Evolutionary conservation across 1,140 invertebrate genomes (phyloP).

Genomic region (Micrasema longulum): DNA sequence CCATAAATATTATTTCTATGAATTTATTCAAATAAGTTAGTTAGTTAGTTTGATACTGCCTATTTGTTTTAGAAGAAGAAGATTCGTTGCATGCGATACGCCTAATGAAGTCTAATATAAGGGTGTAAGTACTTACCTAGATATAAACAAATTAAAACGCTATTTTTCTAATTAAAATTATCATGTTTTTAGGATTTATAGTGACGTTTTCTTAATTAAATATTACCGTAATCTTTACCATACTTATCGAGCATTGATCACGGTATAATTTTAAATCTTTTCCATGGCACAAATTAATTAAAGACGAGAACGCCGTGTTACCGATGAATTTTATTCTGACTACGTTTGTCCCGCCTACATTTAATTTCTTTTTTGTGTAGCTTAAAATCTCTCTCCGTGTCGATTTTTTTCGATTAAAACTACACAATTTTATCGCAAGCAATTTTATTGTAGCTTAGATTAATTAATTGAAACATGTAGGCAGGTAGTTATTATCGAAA

Average conservation of each 20-base stretch:
- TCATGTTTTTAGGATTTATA: constrained; percentile 39
- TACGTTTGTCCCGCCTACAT: constrained; percentile 8
- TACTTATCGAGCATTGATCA: no score
- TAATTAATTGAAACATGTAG: neutral
- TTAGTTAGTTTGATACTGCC: neutral
- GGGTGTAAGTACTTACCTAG: no score
- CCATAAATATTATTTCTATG: no score
- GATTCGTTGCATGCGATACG: no score
- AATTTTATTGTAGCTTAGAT: no score
- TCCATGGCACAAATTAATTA: no score
- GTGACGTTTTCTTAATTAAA: constrained; percentile 49
- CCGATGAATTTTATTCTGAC: constrained; percentile 6
- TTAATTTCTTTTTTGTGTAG: constrained; percentile 31
- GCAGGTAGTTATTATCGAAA: neutral
- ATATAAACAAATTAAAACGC: neutral
- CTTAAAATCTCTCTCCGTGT: neutral
- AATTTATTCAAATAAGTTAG: no score
- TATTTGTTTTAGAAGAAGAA: neutral
- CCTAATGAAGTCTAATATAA: no score
- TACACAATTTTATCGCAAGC: no score
- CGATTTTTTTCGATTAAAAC: no score
- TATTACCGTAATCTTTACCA: constrained; percentile 11
- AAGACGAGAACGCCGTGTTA: constrained; percentile 9
- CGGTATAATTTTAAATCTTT: no score
- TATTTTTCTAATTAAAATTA: constrained; percentile 16